Base-by-base conservation (phyloP, 64 coral and sea anemone species). In the Orbicella faveolata region DNA sequence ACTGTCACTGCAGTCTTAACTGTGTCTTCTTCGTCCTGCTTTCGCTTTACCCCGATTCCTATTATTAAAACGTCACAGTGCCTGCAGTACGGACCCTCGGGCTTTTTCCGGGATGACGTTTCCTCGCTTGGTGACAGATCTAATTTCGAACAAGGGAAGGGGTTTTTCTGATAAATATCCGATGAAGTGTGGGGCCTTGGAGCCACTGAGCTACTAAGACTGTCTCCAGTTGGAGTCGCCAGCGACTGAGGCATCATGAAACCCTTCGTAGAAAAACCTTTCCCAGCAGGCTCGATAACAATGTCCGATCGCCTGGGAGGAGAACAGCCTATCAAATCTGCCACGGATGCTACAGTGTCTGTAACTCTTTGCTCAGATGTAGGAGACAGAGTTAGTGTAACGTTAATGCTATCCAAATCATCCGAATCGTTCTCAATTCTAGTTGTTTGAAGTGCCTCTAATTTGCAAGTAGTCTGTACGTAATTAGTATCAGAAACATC, bases 51-150 rank as follows among this genome's bases (percentile, higher is more conserved):
- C 2, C 97, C 97, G 86, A 99, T 99, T 23, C 97, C 97, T 10
- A 99, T 95, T 65, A 99, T 96, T 14, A 96, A 87, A 91, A 99
- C 94, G 76, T 99, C 97, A 55, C 97, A 99, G 77, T 99, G 97
- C 35, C 97, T 91, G 77, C 97, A 99, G 61, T 91, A 99, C 9
- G 96, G 96, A 62, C 93, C 96, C 52, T 90, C 93, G 18, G 87
- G 89, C 23, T 89, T 85, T 57, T 93, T 93, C 54, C 81, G 75
- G 36, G 93, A 88, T 35, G 66, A 20, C 44, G 80, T 84, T 68
- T 84, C 55, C 21, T 98, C 78, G 12, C 20, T 59, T 30, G 83
- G 66, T 87, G 88, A 70, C 19, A 93, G 34, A 61, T 79, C 74
- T 30, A 96, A 77, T 63, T 93, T 91, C 39, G 94, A 90, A 91